Base-by-base conservation (phyloP, 1,140 invertebrate species). In the Colletes latitarsis region DNA sequence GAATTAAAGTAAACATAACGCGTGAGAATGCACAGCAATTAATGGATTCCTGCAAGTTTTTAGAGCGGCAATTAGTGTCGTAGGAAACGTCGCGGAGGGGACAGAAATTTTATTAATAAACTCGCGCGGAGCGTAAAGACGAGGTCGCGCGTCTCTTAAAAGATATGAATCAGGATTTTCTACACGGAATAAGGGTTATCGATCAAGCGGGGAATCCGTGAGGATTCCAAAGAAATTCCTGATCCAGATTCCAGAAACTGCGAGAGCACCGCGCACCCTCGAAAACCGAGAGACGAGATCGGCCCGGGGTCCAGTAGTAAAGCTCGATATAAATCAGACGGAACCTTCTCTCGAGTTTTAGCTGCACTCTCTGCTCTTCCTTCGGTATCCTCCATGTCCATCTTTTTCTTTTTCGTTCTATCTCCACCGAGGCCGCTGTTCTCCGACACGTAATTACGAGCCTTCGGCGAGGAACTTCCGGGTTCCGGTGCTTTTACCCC, bases 371-470 rank as follows among this genome's bases (percentile, higher is more conserved):
- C 21, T 17, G 14, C 21, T 49, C 69, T 43, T 52, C 57, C 55
- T 67, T 41, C 64, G 64, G 46, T 83, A 80, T 84, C 80, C 72
- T 49, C 74, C 52, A 55, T 70, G 76, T 78, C 60, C 67, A 74
- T 87, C 84, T 77, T 70, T 82, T 66, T 79, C 63, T 81, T 71
- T 15, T n/a, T n/a, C 15, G 39, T 12, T 49, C 19, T 19, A 46
- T 58, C 62, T 8, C 30, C 41, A 30, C 66, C 8, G 21, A 21
- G n/a, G 52, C 62, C 62, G 60, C 46, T 39, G 49, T 73, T 64
- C 77, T 66, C 71, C 80, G 86, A 88, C 82, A 89, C 76, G 88
- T 88, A 88, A 89, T 89, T 86, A 89, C 88, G 57, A 81, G 77
- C 67, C 77, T 77, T 85, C 74, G 77, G 43, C 71, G 75, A 73